Evolutionary conservation across 2,888 invertebrate genomes (phyloP).

Genomic region (Tortricodes alternella): DNA sequence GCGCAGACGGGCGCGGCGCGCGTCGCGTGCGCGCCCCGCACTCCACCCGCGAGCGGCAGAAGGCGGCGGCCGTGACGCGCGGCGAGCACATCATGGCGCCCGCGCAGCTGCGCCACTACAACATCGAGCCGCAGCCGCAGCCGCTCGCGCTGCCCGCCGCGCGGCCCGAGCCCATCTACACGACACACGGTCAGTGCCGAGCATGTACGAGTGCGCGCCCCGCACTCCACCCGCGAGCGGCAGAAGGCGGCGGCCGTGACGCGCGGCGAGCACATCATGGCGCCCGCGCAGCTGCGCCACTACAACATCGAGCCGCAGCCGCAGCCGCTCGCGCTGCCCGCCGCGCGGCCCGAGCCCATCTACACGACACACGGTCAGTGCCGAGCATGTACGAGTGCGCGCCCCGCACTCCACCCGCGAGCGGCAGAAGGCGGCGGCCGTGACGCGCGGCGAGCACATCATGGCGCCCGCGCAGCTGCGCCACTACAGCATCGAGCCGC

Average conservation of each 20-base stretch:
- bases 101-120: conserved; percentile 65
- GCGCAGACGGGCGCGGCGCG: conserved; percentile 61
- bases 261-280: conserved; percentile 91
- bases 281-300: conserved; percentile 66
- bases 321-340: conserved; percentile 20
- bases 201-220: not conserved
- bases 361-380: conserved; percentile 66
- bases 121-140: conserved; percentile 46
- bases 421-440: not conserved
- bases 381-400: not conserved
- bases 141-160: conserved; percentile 25
- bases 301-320: conserved; percentile 54
- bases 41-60: conserved; percentile 93
- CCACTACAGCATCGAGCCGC: conserved; percentile 57
- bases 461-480: conserved; percentile 72
- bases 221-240: not conserved
- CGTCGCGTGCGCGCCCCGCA: conserved; percentile 91
- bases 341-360: conserved; percentile 51
- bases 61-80: conserved; percentile 91
- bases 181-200: conserved; percentile 57
- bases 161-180: conserved; percentile 57
- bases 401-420: not conserved
- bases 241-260: not conserved
- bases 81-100: conserved; percentile 89
- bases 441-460: conserved; percentile 90